phyloP scores from a whole-genome alignment of 1,140 invertebrate genomes.

The Aphaenogaster floridana region DNA sequence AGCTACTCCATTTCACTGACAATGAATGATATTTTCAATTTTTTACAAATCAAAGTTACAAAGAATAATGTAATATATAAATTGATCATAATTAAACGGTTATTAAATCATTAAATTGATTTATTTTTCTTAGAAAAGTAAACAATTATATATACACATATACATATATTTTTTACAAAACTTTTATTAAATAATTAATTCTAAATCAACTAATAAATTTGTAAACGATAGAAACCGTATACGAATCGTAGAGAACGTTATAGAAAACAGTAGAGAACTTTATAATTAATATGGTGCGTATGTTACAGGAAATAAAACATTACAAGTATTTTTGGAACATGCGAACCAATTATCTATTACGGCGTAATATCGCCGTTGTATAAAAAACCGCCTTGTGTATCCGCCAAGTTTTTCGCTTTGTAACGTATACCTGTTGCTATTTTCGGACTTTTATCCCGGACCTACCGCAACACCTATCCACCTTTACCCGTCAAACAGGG shows the following conservation, averaged over 20 bases:
- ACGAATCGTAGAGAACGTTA: not conserved
- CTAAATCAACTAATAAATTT: not conserved
- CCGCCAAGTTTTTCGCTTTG: constrained; percentile 37
- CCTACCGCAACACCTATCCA: constrained; percentile 68
- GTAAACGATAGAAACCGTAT: not conserved
- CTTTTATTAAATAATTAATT: not conserved
- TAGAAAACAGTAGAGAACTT: not conserved
- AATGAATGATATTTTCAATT: not conserved
- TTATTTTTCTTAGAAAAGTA: not conserved
- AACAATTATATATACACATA: not conserved
- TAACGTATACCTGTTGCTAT: constrained; percentile 73
- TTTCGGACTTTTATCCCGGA: constrained; percentile 70
- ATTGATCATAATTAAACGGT: not conserved
- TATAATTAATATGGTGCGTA: not conserved
- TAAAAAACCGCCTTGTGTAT: not conserved
- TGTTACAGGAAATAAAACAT: not conserved
- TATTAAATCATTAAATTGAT: not conserved
- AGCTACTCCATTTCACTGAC: not conserved
- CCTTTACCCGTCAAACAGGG: constrained; percentile 73
- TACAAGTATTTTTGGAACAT: not conserved
- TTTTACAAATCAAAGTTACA: not conserved
- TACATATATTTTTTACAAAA: not conserved
- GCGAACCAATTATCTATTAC: not conserved
- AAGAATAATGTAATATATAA: not conserved
- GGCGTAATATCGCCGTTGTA: not conserved